Percentiles rank a stretch among this genome's conserved stretches.
These are phyloP conservation scores for Corbicula japonica DNA, from an alignment of 2,888 invertebrate genomes.

Conservation along the genomic window DNA sequence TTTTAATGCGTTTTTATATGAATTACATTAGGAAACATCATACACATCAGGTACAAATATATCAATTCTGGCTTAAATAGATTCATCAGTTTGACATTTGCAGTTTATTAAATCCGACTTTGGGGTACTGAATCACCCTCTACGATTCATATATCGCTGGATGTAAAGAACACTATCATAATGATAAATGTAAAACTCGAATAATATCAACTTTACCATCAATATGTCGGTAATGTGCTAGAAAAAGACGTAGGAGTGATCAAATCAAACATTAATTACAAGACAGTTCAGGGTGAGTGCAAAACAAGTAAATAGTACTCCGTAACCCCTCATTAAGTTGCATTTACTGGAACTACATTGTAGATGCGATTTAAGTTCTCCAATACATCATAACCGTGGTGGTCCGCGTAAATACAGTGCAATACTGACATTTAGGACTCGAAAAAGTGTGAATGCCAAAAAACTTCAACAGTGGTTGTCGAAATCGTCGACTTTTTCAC, in stretches of 20 bases:
- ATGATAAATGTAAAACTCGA: slow-evolving; percentile 7
- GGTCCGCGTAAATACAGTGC: no score
- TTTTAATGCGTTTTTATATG: no score
- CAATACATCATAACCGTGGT: slow-evolving; percentile 1
- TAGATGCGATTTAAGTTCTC: slow-evolving; percentile 15
- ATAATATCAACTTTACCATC: slow-evolving; percentile 28
- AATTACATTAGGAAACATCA: no score
- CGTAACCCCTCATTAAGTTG: slow-evolving; percentile 6
- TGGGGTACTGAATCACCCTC: slow-evolving; percentile 6
- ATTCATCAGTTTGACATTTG: slow-evolving; percentile 26
- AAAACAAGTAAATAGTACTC: slow-evolving; percentile 6
- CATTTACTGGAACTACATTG: slow-evolving; percentile 4
- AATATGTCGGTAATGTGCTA: slow-evolving; percentile 19
- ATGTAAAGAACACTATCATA: slow-evolving; percentile 12
- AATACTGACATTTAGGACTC: no score
- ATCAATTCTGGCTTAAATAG: no score
- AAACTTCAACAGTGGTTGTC: no score
- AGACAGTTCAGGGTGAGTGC: slow-evolving; percentile 9
- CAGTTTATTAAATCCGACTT: not conserved
- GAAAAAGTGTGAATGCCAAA: no score
- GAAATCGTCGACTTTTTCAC: no score
- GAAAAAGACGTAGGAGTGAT: slow-evolving; percentile 15
- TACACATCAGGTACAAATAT: no score
- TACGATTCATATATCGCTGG: not conserved
- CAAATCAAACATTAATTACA: not conserved